Evolutionary conservation across 2,888 invertebrate species (phyloP).

Genomic region (Mylabris sibirica): DNA sequence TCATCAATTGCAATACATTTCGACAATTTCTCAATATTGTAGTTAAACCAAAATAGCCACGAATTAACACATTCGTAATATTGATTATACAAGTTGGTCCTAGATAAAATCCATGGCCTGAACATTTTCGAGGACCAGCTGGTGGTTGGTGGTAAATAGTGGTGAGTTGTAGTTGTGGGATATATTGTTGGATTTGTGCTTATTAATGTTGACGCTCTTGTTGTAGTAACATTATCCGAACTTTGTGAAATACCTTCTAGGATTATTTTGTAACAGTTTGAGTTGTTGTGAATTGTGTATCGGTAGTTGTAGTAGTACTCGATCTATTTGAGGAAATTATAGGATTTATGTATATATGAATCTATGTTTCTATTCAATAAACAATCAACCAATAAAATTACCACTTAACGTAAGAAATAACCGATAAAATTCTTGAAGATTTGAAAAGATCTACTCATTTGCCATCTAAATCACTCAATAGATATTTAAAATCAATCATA

Average conservation of each 20-base stretch:
- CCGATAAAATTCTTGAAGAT: too few species aligned
- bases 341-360: background rate
- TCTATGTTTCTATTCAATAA: too few species aligned
- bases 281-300: background rate
- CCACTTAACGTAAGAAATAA: too few species aligned
- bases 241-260: background rate
- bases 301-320: background rate
- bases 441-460: too few species aligned
- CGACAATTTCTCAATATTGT: slow-evolving; percentile 5
- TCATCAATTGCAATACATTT: slow-evolving; percentile 3
- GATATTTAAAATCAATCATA: too few species aligned
- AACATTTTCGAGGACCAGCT: slow-evolving; percentile 4
- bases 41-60: slow-evolving; percentile 15
- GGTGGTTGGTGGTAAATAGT: background rate
- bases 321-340: too few species aligned
- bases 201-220: background rate
- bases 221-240: background rate
- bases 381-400: too few species aligned
- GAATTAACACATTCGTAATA: slow-evolving; percentile 15
- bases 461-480: too few species aligned
- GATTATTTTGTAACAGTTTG: background rate
- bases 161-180: background rate
- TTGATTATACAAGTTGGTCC: slow-evolving; percentile 18
- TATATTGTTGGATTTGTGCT: background rate
- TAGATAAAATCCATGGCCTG: background rate